Conservation (phyloP, 2,113 vertebrate species). For the Pluvianellus socialis region DNA sequence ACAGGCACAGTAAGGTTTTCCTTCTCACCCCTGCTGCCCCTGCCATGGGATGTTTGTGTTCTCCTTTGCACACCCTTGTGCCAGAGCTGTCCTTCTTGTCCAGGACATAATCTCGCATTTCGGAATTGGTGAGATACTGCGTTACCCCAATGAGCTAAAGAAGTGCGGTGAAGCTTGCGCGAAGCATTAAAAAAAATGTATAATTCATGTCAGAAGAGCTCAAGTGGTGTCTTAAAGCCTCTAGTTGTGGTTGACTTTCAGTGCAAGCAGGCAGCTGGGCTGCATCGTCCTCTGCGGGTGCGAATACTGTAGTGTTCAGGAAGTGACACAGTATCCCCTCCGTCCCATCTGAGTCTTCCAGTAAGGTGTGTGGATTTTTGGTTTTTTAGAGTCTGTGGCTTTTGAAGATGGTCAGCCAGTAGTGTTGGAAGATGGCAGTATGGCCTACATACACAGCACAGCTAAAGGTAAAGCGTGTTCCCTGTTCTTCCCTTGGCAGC, state of each 20-base stretch:
- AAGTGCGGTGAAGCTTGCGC: not conserved
- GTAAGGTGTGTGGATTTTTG: not conserved
- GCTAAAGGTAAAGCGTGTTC: slow-evolving; percentile 73
- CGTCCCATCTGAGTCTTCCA: not conserved
- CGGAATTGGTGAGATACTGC: not conserved
- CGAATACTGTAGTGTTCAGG: not conserved
- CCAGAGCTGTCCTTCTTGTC: not conserved
- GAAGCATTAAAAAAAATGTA: not conserved
- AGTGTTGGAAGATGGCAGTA: slow-evolving; percentile 79
- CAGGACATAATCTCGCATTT: not conserved
- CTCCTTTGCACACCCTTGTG: not conserved
- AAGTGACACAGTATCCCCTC: not conserved
- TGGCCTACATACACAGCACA: slow-evolving; percentile 78
- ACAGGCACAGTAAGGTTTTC: not conserved
- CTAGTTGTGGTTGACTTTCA: not conserved
- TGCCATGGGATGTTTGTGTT: not conserved
- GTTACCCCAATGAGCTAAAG: not conserved
- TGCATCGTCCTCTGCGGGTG: not conserved
- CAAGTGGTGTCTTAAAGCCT: not conserved
- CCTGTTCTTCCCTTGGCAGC: not conserved
- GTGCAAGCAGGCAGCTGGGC: not conserved
- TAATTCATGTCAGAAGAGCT: not conserved
- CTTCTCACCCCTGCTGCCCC: not conserved
- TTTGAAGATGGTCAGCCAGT: slow-evolving; percentile 84
- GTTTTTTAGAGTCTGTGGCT: slow-evolving; percentile 69